phyloP scores from a whole-genome alignment of 2,888 invertebrate genomes.

The Troides oblongomaculatus region DNA sequence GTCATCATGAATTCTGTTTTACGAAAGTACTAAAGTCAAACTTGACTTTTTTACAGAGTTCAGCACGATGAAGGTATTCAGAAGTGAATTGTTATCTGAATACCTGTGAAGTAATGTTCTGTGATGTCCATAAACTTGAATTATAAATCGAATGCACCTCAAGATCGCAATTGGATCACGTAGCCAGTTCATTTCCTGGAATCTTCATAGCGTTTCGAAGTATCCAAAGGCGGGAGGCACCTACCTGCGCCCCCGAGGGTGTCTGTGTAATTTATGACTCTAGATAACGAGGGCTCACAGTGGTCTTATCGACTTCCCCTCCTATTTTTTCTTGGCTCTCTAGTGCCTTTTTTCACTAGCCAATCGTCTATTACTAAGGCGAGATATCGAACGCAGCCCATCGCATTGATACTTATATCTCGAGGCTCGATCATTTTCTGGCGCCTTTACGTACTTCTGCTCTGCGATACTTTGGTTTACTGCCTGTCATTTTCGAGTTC shows the following conservation, averaged over 20 bases:
- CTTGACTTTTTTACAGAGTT: background rate
- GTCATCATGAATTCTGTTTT: no score
- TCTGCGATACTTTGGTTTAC: conserved; percentile 29
- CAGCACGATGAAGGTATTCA: conserved; percentile 29
- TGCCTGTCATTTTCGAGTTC: conserved; percentile 12
- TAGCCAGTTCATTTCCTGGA: conserved; percentile 75
- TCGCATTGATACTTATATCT: conserved; percentile 44
- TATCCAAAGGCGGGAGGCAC: conserved; percentile 52
- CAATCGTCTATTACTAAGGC: conserved; percentile 67
- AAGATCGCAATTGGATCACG: conserved; percentile 79
- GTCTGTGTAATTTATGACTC: conserved; percentile 75
- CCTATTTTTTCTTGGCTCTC: conserved; percentile 64
- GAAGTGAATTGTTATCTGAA: conserved; percentile 35
- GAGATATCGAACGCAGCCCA: conserved; percentile 64
- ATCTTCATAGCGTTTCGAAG: conserved; percentile 62
- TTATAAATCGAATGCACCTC: conserved; percentile 69
- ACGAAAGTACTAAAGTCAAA: no score
- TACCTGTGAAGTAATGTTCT: conserved; percentile 42
- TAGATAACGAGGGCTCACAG: conserved; percentile 77
- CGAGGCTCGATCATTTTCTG: conserved; percentile 40
- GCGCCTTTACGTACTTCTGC: conserved; percentile 34
- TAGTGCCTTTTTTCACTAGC: conserved; percentile 67
- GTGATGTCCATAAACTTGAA: conserved; percentile 49
- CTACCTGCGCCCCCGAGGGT: conserved; percentile 73
- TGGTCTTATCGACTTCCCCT: conserved; percentile 74